Base-by-base conservation (phyloP, 1,140 invertebrate genomes). In the Galleria mellonella region DNA sequence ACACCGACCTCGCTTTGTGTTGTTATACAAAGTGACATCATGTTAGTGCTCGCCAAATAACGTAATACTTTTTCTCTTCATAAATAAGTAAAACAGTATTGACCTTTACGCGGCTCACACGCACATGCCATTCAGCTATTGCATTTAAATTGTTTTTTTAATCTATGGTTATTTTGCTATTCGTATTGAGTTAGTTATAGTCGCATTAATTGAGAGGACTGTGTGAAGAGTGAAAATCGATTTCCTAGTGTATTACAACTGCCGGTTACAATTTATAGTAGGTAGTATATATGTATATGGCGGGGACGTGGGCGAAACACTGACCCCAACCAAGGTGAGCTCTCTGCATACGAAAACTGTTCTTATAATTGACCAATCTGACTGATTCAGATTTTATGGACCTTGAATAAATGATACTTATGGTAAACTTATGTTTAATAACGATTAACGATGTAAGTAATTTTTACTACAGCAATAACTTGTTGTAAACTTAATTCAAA, bases 11-110 rank as follows among this genome's bases (percentile, higher is more conserved):
- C 67, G 72, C 62, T 62, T 30, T 31, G 37, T 66, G 62, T 67
- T 71, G 59, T 61, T 69, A 75, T 53, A 67, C 62, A 64, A 63
- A 60, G 68, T 83, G 77, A 83, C 76, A 83, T 82, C 76, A 83
- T 66, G 62, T 54, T 59, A 57, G 47, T 43, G 28, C 44, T 47
- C 42, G 36, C 30, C 27, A 38, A 54, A 51, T 52, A 49, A 47
- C 11, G 35, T 39, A 23, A 23, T 23, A 23, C 17, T 3, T 23
- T 23, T 23, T 23, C 17, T 23, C 17, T 23, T 6, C 17, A 23
- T 23, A 23, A 23, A 23, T 23, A 23, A 23, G 17, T 23, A 23
- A 23, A 23, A 23, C 17, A 23, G 17, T 30, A 45, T 32, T 45
- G 32, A 43, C 39, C 49, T 46, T 46, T 38, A 31, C 12, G 9